Evolutionary conservation across 2,113 vertebrate genomes (phyloP), one percentile per base, ranked within the genome.

Genomic region (Myiagra hebetior): DNA sequence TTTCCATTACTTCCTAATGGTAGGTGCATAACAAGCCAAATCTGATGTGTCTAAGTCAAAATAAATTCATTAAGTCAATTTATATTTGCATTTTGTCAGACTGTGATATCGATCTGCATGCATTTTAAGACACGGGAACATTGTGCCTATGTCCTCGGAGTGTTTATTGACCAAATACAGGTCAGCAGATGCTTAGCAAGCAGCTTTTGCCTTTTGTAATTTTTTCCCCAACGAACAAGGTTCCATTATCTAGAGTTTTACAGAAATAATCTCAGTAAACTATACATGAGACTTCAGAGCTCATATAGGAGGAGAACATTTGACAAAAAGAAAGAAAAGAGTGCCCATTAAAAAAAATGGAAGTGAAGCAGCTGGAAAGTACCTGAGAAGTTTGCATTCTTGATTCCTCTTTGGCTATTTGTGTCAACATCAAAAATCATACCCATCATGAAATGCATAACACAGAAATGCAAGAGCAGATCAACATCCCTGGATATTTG

Each of bases 1-100:
- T 96, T 96, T 97, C 89, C 82, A 90, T 87, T 90, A 52, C 75
- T 82, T 95, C 76, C 73, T 89, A 78, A 70, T n/a, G 37, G 39
- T 23, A 42, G 63, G 37, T 44, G 42, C 33, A 4, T 21, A 77
- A n/a, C 15, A 41, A 90, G 67, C 53, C 85, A 93, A 70, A 77
- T 57, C 15, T 85, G 56, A 74, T 46, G 24, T 44, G 35, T 24
- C 15, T 16, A 50, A 68, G 56, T 88, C 9, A 77, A 91, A 93
- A 90, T 52, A 87, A 90, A 63, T 80, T 49, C 46, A 74, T 74
- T 46, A 70, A 90, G 53, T 77, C 42, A 23, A 64, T 79, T 86
- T 76, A 15, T 46, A 57, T 67, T 85, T 85, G 20, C 7, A 33
- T 68, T 87, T 87, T 94, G 62, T 72, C 33, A 86, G 63, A 11